Evolutionary conservation across 2,797 vertebrate species (phyloP), one percentile per base, ranked within the genome.

Genomic region (Valencia hispanica): DNA sequence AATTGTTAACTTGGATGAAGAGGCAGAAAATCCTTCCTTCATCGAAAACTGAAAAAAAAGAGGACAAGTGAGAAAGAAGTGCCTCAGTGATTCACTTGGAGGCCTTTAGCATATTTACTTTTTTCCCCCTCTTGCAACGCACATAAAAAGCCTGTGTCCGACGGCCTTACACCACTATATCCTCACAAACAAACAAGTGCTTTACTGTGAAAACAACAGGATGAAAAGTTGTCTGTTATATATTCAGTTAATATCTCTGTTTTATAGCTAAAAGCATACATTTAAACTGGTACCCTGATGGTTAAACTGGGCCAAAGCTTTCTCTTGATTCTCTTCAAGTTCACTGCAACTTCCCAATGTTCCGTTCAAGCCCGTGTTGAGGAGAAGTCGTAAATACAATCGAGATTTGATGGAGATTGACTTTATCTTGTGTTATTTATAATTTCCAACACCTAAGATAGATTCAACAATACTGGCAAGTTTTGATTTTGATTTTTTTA

Each of bases 1-100:
- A 87, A 93, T 94, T 76, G 95, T 98, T 81, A 96, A 95, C 79
- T 86, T 96, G 83, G 95, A 97, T 73, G 97, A 97, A 36, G 96
- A 97, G 59, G 93, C 34, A 88, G 95, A 96, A 79, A 92, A 91
- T 87, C 89, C 82, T 1, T 70, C 79, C 53, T 91, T 92, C 78
- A 86, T 83, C 55, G 90, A 92, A 68, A 90, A 90, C 90, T 94
- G 84, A 87, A 30, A 45, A 27, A 45, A 27, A 32, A 32, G n/a
- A 3, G 10, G 57, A 41, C 36, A 12, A 63, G 55, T 47, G 51
- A 57, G 5, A 27, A 61, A 48, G 57, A 81, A 72, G 79, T 88
- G 68, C 72, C 80, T 79, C 20, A 4, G 51, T 45, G 78, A 88
- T 78, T 82, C 83, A 59, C 47, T 74, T 17, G 65, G 76, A 20